Evolutionary conservation across 1,140 invertebrate genomes (phyloP).

Genomic region (Antheraea mylitta): DNA sequence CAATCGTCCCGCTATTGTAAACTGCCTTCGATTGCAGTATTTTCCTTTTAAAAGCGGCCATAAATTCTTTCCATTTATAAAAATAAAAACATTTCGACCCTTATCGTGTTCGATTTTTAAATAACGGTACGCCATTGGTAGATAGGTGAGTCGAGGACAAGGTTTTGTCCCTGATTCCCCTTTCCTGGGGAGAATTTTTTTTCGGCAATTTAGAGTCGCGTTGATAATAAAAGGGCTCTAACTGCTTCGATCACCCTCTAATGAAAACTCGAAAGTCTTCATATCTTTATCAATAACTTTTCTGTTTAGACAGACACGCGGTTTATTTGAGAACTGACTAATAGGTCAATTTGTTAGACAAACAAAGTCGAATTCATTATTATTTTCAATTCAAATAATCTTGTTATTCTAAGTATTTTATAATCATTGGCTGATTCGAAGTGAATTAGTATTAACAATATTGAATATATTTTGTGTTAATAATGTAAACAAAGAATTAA

Average conservation of each 20-base stretch:
- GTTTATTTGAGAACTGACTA: not conserved
- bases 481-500: conserved; percentile 3
- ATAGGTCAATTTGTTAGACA: conserved; percentile 19
- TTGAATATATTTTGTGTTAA: not conserved
- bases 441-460: not conserved
- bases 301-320: conserved; percentile 41
- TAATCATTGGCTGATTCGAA: too few species aligned
- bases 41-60: conserved; percentile 62
- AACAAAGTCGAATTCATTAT: not conserved
- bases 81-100: conserved; percentile 74
- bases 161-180: conserved; percentile 66
- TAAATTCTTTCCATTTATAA: conserved; percentile 74
- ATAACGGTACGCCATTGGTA: conserved; percentile 70
- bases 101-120: conserved; percentile 78
- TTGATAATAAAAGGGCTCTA: conserved; percentile 80
- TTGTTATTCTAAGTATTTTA: too few species aligned
- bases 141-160: conserved; percentile 52
- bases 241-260: conserved; percentile 74
- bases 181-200: conserved; percentile 71
- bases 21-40: conserved; percentile 65
- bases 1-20: conserved; percentile 51
- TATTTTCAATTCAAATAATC: not conserved
- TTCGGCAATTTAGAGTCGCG: conserved; percentile 78
- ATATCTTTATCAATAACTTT: conserved; percentile 71
- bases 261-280: conserved; percentile 74